A percentile compares a stretch with the other conserved stretches of the same genome.
Evolutionary conservation across 2,113 vertebrate species (phyloP).

Genomic region (Pipa parva): DNA sequence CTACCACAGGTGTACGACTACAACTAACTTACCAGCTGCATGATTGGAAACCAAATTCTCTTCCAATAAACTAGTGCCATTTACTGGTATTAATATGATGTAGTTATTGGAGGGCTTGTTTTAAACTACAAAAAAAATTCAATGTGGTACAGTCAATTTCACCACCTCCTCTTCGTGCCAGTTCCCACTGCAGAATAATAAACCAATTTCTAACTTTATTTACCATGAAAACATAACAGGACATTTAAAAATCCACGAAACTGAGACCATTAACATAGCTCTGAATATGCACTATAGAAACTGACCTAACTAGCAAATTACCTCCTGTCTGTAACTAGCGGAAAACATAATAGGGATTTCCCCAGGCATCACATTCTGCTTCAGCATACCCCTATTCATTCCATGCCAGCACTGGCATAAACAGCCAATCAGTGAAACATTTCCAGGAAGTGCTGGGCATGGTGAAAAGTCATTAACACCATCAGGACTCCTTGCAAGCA

Average conservation of each 20-base stretch:
- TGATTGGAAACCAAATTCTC: no score
- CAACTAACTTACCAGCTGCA: no score
- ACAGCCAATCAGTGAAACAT: not conserved
- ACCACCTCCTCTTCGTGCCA: not conserved
- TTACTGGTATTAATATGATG: slow-evolving; percentile 1
- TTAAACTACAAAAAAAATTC: not conserved
- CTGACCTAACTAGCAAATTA: slow-evolving; percentile 11
- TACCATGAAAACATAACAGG: slow-evolving; percentile 11
- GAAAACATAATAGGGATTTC: slow-evolving; percentile 17
- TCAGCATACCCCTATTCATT: slow-evolving; percentile 3
- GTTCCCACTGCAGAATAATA: not conserved
- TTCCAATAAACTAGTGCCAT: slow-evolving; percentile 17
- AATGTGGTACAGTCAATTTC: not conserved
- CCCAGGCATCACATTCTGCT: not conserved
- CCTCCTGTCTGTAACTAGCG: not conserved
- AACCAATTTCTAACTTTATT: not conserved
- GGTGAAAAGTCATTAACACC: not conserved
- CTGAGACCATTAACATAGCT: not conserved
- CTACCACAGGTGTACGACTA: no score
- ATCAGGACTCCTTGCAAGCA: no score
- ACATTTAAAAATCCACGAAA: not conserved
- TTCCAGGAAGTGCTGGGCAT: not conserved
- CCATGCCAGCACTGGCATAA: not conserved
- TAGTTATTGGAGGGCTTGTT: not conserved
- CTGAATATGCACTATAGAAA: slow-evolving; percentile 14